A percentile compares a stretch with the other conserved stretches of the same genome.
phyloP scores from a whole-genome alignment of 92 coral and sea anemone species.

The Isaurus tuberculatus region DNA sequence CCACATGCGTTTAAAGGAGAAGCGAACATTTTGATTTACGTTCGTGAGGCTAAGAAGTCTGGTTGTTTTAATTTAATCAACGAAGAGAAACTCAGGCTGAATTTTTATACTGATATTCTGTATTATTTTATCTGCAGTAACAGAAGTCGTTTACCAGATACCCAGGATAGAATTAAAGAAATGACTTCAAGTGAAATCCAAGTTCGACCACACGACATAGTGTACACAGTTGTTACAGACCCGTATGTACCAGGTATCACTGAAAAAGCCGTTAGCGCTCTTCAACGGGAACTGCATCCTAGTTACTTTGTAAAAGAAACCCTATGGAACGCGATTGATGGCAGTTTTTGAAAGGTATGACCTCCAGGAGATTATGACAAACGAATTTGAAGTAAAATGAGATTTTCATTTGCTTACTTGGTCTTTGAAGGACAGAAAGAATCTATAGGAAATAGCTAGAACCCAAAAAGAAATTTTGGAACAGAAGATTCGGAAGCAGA shows the following conservation, averaged over 20 bases:
- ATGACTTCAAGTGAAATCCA: background rate
- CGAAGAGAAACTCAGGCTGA: too few relatives aligned
- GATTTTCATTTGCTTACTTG: too few relatives aligned
- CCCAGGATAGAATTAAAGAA: background rate
- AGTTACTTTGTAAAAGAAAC: slow-evolving; percentile 23
- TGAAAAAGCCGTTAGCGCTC: background rate
- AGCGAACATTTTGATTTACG: too few relatives aligned
- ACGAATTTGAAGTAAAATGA: too few relatives aligned
- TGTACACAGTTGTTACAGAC: background rate
- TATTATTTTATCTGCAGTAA: background rate
- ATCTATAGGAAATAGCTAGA: too few relatives aligned
- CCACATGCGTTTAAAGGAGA: too few relatives aligned
- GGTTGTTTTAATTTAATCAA: too few relatives aligned
- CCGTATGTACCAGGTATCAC: slow-evolving; percentile 20
- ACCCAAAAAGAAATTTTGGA: too few relatives aligned
- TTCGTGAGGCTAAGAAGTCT: too few relatives aligned
- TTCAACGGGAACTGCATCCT: slow-evolving; percentile 28
- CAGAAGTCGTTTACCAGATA: background rate
- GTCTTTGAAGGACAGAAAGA: too few relatives aligned
- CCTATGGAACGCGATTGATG: slow-evolving; percentile 43
- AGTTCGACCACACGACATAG: background rate
- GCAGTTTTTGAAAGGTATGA: background rate
- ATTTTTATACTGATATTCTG: background rate
- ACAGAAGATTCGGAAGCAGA: too few relatives aligned
- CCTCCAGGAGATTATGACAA: too few relatives aligned